Base-by-base conservation (phyloP, 92 coral and sea anemone genomes). In the Palythoa caribaeorum region DNA sequence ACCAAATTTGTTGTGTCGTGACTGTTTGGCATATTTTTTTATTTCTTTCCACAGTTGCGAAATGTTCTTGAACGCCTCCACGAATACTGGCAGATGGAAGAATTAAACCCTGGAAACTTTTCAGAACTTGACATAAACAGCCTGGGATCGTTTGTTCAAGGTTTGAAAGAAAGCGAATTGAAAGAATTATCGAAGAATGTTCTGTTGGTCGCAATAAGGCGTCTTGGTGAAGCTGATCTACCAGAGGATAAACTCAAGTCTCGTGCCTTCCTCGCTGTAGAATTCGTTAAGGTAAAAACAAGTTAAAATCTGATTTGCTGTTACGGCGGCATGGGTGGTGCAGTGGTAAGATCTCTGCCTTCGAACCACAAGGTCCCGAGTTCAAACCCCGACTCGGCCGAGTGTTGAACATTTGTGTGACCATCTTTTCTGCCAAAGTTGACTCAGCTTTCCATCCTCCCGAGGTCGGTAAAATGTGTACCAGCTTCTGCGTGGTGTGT, bases 81-180 rank as follows among this genome's bases (percentile, higher is more conserved):
- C 15, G 99, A 97, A 63, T 97, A 95, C 90, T 95, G 99, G 99
- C 92, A 92, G 68, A 94, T 97, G 93, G 97, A 95, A 71, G 90
- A 93, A 50, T 93, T 94, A 38, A 91, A 85, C 77, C 93, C 92
- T 28, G 87, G 96, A 1, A 97, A 95, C 63, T 94, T 97, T 84
- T 95, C 99, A 9, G 99, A 97, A 59, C 87, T 96, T 6, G 97
- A 97, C 89, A 80, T 97, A 84, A 94, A 97, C 84, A 88, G 96
- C 9, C 92, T 97, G 50, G 99, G 99, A 1, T 90, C 95, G 39
- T 95, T 97, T 75, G 90, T 97, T 15, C 91, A 92, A 80, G 99
- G 99, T 1, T 87, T 97, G 28, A 89, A 96, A 0, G 87, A 91
- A 16, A 75, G 74, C 2, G 99, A 94, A 70, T 93, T 97, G 44